Evolutionary conservation across 2,888 invertebrate species (phyloP), one percentile per base, ranked within the genome.

Genomic region (Norana najaformis): DNA sequence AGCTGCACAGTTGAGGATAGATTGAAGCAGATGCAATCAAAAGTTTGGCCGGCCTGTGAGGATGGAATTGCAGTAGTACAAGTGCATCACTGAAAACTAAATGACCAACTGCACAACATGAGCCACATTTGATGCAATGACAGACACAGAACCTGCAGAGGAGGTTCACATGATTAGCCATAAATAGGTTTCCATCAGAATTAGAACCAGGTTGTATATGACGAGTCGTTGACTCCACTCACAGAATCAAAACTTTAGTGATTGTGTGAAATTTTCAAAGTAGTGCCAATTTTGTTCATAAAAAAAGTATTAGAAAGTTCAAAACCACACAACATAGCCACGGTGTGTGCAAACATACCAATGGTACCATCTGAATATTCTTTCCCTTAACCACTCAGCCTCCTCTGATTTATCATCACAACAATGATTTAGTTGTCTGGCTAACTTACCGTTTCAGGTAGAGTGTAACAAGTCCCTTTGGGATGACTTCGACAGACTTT

Each of bases 401-500:
- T n/a, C n/a, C 30, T 8, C n/a, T 30, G n/a, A 69, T 8, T 47
- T 47, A 47, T 23, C 13, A 69, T n/a, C 69, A 69, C 30, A 69
- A 69, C n/a, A n/a, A 69, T n/a, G 69, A 69, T 47, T 23, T 47
- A 47, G 20, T 1, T 16, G n/a, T 69, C 30, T 69, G 69, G 69
- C n/a, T n/a, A 69, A 85, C 90, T 0, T 83, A 92, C 92, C 90
- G 91, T 88, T 88, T 91, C n/a, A 92, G 89, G 69, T 93, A 93
- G 35, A 95, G 92, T 18, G 95, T 95, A 91, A 95, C 93, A n/a
- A 93, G 91, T 88, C 98, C 98, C 95, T 98, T 98, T 0, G 98
- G 98, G 94, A 97, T 97, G 92, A 98, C 97, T 95, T 98, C 98
- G 83, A 99, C 97, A 92, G 97, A 97, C 95, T 98, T 98, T 83